phyloP scores from a whole-genome alignment of 2,113 vertebrate species.

The Patagioenas fasciata region DNA sequence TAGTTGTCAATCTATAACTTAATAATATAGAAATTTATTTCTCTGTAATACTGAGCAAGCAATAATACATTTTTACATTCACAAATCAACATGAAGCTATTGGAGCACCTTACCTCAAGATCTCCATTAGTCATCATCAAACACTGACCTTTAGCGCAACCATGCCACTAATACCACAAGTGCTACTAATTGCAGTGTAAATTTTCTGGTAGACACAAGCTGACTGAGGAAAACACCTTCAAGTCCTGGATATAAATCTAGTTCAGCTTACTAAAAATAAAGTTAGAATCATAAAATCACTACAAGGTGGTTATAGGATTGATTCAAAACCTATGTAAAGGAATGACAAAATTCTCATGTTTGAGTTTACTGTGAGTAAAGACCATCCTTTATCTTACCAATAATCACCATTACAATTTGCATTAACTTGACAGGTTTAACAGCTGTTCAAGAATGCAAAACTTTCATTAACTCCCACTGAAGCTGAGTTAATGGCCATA shows the following conservation, averaged over 20 bases:
- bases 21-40: background rate
- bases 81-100: background rate
- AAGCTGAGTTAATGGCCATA: constrained; percentile 19
- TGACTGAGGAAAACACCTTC: background rate
- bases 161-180: background rate
- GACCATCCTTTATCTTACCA: background rate
- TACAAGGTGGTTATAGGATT: background rate
- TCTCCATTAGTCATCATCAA: background rate
- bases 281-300: background rate
- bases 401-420: background rate
- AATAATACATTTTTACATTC: background rate
- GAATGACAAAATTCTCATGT: background rate
- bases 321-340: background rate
- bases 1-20: constrained; percentile 12
- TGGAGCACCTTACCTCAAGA: background rate
- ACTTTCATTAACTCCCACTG: constrained; percentile 12
- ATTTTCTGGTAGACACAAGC: background rate
- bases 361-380: background rate
- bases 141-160: background rate
- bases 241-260: background rate
- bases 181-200: background rate
- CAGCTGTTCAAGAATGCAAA: constrained; percentile 2
- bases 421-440: constrained; percentile 11
- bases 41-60: background rate
- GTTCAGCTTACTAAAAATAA: background rate